Base-by-base conservation (phyloP, 2,797 vertebrate genomes). In the Gephyroberyx darwinii region DNA sequence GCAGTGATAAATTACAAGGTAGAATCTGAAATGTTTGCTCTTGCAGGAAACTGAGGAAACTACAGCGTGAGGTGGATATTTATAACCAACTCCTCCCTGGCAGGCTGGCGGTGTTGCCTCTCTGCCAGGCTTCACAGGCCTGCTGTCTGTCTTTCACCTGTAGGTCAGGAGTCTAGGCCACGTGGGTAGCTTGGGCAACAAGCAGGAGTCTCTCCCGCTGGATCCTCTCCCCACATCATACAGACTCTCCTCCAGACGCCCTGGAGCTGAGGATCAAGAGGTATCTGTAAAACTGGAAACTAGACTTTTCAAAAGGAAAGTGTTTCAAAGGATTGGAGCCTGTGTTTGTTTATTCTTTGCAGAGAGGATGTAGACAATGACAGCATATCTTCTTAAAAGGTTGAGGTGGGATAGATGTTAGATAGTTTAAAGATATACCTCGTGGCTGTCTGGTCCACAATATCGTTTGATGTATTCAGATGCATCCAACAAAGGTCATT, bases 1-100 rank as follows among this genome's bases (percentile, higher is more conserved):
- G 66, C 75, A 68, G 79, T 86, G 84, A 92, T 90, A 91, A 92
- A 92, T 93, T 89, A 90, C 75, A 89, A 92, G 86, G 87, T 81
- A 83, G 84, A 78, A 82, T 75, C 30, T 74, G 12, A 90, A 85
- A 81, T 90, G 88, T 91, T 91, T 93, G 85, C 71, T 85, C 88
- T 90, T 70, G 78, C 74, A 89, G 83, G 84, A 90, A 91, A 77
- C 80, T 45, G 64, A 83, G 80, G 74, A 91, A 91, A 87, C 81
- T 84, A 57, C 78, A 41, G 69, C 62, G 64, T 73, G 75, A 81
- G 84, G 75, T 74, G 71, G 83, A 83, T 88, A 88, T 91, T 91
- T 88, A 78, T 84, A 84, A 69, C 77, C 65, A 33, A 58, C 68
- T 60, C 62, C 50, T 39, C 55, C 31, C 41, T 13, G 6, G 19